A percentile compares a stretch with the other conserved stretches of the same genome.
Evolutionary conservation across 2,797 vertebrate genomes (phyloP).

Genomic region (Pipistrellus pipistrellus): DNA sequence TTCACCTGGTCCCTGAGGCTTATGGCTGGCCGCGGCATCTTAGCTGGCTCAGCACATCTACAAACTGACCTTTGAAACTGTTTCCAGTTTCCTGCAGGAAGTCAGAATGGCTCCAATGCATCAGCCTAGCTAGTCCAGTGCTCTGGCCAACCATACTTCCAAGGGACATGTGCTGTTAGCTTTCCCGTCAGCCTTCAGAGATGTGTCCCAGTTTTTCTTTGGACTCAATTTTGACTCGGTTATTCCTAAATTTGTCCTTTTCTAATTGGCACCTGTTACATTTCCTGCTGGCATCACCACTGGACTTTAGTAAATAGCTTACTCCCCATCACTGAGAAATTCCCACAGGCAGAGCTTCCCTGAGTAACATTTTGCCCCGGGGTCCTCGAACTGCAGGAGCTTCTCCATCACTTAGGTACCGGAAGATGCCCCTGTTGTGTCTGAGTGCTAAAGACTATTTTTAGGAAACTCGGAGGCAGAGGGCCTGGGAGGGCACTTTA

Average conservation of each 20-base stretch:
- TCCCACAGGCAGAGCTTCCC: background rate
- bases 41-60: constrained; percentile 2
- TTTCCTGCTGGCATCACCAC: constrained; percentile 4
- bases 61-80: background rate
- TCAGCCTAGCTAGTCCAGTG: background rate
- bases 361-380: background rate
- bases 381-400: background rate
- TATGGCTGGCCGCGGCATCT: background rate
- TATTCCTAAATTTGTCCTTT: constrained; percentile 62
- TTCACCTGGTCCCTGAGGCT: background rate
- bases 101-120: background rate
- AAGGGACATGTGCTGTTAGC: background rate
- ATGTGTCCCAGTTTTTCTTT: constrained; percentile 2
- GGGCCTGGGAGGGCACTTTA: background rate
- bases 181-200: constrained; percentile 29
- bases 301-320: constrained; percentile 29
- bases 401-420: background rate
- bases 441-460: too few species aligned
- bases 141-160: constrained; percentile 15
- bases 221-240: constrained; percentile 45
- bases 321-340: constrained; percentile 13
- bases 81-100: constrained; percentile 35
- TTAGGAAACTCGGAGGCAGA: background rate
- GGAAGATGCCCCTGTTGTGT: background rate
- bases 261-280: background rate